Evolutionary conservation across 2,113 vertebrate genomes (phyloP).

Genomic region (Larimichthys polyactis): DNA sequence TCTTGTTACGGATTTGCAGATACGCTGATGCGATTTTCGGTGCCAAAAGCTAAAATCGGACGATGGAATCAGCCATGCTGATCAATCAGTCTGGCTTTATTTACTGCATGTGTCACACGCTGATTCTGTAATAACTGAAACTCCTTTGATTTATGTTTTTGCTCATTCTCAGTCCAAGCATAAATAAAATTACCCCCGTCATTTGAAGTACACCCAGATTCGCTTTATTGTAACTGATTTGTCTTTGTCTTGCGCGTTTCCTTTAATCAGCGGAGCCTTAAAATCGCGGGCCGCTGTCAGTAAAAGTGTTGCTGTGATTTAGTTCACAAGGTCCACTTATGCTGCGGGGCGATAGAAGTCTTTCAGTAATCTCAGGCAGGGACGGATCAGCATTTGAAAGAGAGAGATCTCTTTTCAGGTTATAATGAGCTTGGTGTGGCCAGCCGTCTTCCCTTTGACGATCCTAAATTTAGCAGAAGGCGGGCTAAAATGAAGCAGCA

Average conservation of each 20-base stretch:
- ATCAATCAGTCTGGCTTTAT: conserved; percentile 4
- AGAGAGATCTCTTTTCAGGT: conserved; percentile 48
- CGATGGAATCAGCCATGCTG: neutral
- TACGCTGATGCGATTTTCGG: neutral
- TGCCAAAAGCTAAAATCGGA: neutral
- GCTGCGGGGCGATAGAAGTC: conserved; percentile 48
- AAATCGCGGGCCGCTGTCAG: conserved; percentile 24
- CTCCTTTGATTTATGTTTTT: conserved; percentile 28
- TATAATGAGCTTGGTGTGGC: conserved; percentile 61
- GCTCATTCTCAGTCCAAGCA: conserved; percentile 14
- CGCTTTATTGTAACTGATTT: conserved; percentile 16
- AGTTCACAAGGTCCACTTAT: conserved; percentile 48
- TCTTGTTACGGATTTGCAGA: neutral
- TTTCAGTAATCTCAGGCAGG: conserved; percentile 53
- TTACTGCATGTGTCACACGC: neutral
- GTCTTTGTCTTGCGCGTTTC: conserved; percentile 37
- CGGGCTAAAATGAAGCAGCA: neutral
- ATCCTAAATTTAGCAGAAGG: conserved; percentile 12
- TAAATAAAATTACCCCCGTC: conserved; percentile 14
- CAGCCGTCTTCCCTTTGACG: conserved; percentile 13
- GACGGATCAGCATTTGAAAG: conserved; percentile 63
- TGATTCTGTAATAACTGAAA: neutral
- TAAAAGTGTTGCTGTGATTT: conserved; percentile 46
- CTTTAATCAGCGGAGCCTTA: conserved; percentile 42
- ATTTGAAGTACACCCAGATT: conserved; percentile 28